These are phyloP conservation scores for Cichlasoma orientale DNA, from an alignment of 2,797 vertebrate species.

Conservation along the genomic window DNA sequence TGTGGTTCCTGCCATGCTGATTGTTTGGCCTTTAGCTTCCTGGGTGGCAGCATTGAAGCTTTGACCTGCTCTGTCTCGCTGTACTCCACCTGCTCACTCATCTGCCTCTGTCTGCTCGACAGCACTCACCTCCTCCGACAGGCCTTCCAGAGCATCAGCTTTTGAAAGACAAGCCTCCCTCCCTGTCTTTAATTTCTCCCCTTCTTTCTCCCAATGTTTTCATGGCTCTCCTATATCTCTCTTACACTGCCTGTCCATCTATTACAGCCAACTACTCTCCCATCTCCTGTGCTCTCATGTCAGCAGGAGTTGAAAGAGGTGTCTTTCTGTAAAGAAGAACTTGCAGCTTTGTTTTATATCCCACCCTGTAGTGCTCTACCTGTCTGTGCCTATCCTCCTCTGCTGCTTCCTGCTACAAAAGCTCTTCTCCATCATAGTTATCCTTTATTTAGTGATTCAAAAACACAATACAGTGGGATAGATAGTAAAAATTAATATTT, in stretches of 20 bases:
- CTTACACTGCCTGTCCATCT: conserved; percentile 68
- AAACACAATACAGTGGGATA: neutral
- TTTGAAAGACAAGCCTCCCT: conserved; percentile 58
- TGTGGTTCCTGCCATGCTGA: conserved; percentile 69
- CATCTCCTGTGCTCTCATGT: conserved; percentile 61
- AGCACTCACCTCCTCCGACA: conserved; percentile 63
- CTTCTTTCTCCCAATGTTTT: conserved; percentile 48
- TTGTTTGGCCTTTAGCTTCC: conserved; percentile 75
- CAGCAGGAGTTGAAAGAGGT: conserved; percentile 69
- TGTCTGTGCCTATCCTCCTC: conserved; percentile 67
- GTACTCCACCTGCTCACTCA: conserved; percentile 50
- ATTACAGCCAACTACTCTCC: conserved; percentile 66
- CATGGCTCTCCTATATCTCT: conserved; percentile 42
- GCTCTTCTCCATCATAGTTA: conserved; percentile 22
- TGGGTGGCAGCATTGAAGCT: conserved; percentile 65
- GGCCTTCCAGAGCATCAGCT: conserved; percentile 53
- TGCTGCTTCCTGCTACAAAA: conserved; percentile 39
- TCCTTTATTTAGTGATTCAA: conserved; percentile 5
- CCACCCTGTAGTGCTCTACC: conserved; percentile 63
- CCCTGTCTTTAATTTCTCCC: conserved; percentile 64
- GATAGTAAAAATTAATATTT: neutral
- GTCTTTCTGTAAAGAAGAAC: conserved; percentile 61
- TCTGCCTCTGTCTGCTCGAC: conserved; percentile 53
- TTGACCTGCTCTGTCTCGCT: conserved; percentile 64
- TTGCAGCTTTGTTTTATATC: conserved; percentile 70